Conservation (phyloP, 2,797 vertebrate genomes). For the Dendrocincla fuliginosa region DNA sequence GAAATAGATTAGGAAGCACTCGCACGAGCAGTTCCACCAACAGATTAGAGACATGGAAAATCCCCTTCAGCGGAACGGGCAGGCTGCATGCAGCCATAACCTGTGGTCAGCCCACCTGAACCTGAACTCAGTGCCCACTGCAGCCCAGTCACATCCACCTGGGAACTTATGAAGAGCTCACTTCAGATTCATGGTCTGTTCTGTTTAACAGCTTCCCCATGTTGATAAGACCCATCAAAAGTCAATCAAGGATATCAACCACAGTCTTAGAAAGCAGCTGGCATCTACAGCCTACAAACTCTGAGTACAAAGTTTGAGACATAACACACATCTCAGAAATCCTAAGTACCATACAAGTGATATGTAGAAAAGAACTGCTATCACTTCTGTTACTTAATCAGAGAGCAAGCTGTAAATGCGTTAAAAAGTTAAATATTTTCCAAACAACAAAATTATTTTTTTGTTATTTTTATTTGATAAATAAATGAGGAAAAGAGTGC, state of each 20-base stretch:
- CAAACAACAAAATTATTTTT: background rate
- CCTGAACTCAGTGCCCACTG: background rate
- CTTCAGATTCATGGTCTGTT: background rate
- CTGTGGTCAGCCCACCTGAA: background rate
- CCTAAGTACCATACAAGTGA: background rate
- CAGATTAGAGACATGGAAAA: background rate
- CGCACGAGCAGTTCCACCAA: background rate
- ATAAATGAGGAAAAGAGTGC: background rate
- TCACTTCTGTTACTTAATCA: background rate
- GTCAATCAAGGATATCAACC: background rate
- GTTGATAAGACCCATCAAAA: background rate
- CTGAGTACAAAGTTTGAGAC: background rate
- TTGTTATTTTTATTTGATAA: background rate
- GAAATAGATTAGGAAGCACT: slow-evolving; percentile 31
- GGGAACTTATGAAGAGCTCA: background rate
- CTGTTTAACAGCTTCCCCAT: background rate
- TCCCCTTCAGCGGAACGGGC: background rate
- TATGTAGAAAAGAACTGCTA: background rate
- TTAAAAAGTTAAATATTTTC: background rate
- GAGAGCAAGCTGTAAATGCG: background rate
- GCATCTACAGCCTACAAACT: background rate
- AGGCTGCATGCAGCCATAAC: background rate
- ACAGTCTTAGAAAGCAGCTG: background rate
- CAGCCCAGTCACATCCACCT: background rate
- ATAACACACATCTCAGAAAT: background rate